Base-by-base conservation (phyloP, 2,113 vertebrate species). In the Caracal caracal region DNA sequence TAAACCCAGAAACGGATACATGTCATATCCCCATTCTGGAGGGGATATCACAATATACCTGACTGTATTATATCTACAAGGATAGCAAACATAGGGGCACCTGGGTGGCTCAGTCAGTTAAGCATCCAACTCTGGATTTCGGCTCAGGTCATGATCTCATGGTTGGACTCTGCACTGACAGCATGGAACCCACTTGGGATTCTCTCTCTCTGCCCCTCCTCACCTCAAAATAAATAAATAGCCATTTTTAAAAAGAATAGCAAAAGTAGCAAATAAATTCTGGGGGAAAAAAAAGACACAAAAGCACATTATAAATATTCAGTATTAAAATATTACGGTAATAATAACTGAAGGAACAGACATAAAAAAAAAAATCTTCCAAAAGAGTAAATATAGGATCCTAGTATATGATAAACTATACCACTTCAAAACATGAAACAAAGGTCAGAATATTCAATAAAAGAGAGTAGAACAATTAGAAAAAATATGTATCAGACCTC, bases 261-360 rank as follows among this genome's bases (percentile, higher is more conserved):
- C 30, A 59, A 83, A 88, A 96, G 92, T 11, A 80, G 28, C 28
- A 84, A 80, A 66, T 85, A 95, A 68, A 59, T 86, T 96, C 59
- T 89, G 43, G 26, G 3, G 0, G 33, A 93, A 94, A 95, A 86
- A 86, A 61, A 43, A 83, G 26, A 66, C 22, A 82, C 37, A 94
- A 86, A 65, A 61, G 24, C 4, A n/a, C 9, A 59, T 73, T 91
- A 80, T 49, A 91, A 91, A 87, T 82, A 90, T 37, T 93, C 61
- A 73, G 49, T 65, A 33, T 71, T 95, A 78, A 78, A 90, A 86
- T 71, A 88, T 37, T 73, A 35, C 51, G 6, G 9, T 49, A 90
- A 78, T 10, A 28, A 75, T 78, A 87, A 92, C 66, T 82, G 53
- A 93, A 94, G 17, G 17, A 79, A 94, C 6, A 73, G 43, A 76